Percentiles rank a stretch among this genome's conserved stretches.
These are phyloP conservation scores for Polydrusus tereticollis DNA, from an alignment of 2,888 invertebrate genomes.

Conservation along the genomic window DNA sequence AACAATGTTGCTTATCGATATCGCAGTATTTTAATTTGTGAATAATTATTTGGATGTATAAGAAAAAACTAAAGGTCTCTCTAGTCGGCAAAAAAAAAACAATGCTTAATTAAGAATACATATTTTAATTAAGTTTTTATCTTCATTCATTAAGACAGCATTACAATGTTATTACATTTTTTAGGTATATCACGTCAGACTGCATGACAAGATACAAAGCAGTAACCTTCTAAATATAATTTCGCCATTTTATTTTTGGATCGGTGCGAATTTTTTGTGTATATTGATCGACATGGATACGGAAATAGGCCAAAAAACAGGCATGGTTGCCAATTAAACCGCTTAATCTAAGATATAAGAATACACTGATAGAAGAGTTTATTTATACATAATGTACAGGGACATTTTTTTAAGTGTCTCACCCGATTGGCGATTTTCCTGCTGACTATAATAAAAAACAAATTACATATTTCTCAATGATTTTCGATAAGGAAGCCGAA, in stretches of 20 bases:
- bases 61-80: neutral
- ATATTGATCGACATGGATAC: neutral
- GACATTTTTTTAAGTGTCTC: too few species aligned
- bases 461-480: too few species aligned
- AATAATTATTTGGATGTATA: neutral
- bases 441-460: too few species aligned
- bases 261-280: slow-evolving; percentile 1
- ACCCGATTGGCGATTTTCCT: too few species aligned
- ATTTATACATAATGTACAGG: neutral
- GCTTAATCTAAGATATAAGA: neutral
- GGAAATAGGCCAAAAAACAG: slow-evolving; percentile 1
- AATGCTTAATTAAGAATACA: neutral
- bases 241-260: slow-evolving; percentile 3
- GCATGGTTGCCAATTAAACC: neutral
- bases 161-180: too few species aligned
- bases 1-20: slow-evolving; percentile 2
- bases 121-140: neutral
- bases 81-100: neutral
- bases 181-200: neutral
- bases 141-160: neutral
- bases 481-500: too few species aligned
- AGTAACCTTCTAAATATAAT: neutral
- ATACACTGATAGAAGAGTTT: neutral
- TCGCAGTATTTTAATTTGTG: slow-evolving; percentile 1
- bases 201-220: neutral